Evolutionary conservation across 2,113 vertebrate species (phyloP).

Genomic region (Eupsittula cactorum): DNA sequence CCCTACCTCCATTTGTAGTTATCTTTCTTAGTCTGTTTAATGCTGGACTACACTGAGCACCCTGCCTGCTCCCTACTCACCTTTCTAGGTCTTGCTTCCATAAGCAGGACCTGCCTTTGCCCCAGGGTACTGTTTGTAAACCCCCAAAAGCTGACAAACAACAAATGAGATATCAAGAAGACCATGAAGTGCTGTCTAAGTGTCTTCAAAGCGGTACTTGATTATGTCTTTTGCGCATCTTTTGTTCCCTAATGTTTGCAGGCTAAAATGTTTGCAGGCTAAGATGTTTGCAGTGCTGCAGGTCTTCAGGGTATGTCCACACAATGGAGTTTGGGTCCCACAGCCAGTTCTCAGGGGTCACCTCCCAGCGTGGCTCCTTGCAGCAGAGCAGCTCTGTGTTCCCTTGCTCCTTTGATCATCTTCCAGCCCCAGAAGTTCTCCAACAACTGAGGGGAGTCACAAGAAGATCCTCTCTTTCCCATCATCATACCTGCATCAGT

Average conservation of each 20-base stretch:
- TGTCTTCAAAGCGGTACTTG: neutral
- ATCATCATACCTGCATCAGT: neutral
- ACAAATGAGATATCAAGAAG: neutral
- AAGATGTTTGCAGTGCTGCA: neutral
- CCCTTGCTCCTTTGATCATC: neutral
- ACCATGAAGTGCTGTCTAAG: neutral
- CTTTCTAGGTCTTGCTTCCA: neutral
- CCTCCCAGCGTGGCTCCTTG: fast-evolving
- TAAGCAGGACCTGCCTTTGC: neutral
- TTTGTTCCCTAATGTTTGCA: neutral
- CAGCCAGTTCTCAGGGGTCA: neutral
- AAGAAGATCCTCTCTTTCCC: neutral
- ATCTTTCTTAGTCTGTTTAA: neutral
- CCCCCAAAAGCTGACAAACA: neutral
- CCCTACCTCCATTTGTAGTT: neutral
- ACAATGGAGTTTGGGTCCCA: neutral
- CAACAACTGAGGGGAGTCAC: neutral
- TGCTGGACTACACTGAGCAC: neutral
- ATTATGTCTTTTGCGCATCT: neutral
- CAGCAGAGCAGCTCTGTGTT: neutral
- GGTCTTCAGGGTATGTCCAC: neutral
- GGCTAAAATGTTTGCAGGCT: neutral
- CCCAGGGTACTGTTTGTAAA: neutral
- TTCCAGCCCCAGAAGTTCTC: neutral
- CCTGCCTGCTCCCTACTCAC: neutral